Percentiles rank a stretch among this genome's conserved stretches.
phyloP scores from a whole-genome alignment of 2,797 vertebrate species.

The Staurois parvus region DNA sequence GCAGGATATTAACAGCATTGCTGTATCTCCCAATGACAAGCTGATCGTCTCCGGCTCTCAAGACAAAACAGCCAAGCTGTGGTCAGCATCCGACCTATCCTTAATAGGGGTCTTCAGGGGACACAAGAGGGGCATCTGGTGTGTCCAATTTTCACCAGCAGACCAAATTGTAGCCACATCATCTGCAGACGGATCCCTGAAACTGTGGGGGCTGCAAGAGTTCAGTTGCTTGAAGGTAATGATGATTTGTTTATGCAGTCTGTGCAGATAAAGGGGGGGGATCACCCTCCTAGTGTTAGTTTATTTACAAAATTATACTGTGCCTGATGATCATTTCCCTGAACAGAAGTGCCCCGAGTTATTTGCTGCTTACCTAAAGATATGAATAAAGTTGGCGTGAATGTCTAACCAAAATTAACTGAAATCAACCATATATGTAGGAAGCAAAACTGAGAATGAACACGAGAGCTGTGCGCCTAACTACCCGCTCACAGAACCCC shows the following conservation, averaged over 20 bases:
- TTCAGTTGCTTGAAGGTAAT: constrained; percentile 95
- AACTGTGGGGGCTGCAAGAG: constrained; percentile 92
- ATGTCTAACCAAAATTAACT: too few relatives aligned
- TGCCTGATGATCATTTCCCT: not conserved
- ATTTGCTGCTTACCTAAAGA: not conserved
- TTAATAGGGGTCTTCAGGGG: constrained; percentile 88
- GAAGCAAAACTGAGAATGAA: too few relatives aligned
- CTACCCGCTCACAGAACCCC: too few relatives aligned
- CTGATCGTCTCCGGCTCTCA: constrained; percentile 93
- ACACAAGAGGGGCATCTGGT: constrained; percentile 92
- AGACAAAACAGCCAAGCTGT: constrained; percentile 93
- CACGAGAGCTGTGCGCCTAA: too few relatives aligned
- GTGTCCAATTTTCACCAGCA: constrained; percentile 91
- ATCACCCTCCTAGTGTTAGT: too few relatives aligned
- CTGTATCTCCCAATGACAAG: constrained; percentile 92
- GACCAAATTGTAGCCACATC: constrained; percentile 92
- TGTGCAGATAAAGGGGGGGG: too few relatives aligned
- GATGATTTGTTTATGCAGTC: not conserved
- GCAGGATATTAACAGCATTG: constrained; percentile 93
- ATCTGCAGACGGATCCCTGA: constrained; percentile 90
- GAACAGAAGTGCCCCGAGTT: not conserved
- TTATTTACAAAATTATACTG: too few relatives aligned
- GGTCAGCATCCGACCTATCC: constrained; percentile 79
- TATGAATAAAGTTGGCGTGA: too few relatives aligned
- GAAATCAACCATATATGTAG: too few relatives aligned